These are phyloP conservation scores for Aplysia californica DNA, from an alignment of 1,140 invertebrate genomes.

Conservation along the genomic window DNA sequence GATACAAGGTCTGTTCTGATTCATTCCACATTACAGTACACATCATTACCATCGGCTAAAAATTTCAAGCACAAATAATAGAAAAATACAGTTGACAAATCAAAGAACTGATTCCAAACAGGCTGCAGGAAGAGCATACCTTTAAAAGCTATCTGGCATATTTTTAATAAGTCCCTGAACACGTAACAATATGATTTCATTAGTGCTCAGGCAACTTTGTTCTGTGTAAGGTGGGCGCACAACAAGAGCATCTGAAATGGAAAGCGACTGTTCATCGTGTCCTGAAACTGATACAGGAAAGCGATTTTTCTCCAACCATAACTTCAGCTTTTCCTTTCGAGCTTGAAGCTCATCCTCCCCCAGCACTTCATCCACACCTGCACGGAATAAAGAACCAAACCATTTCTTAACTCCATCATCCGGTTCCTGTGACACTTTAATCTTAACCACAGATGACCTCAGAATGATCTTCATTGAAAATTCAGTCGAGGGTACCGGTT, in stretches of 20 bases:
- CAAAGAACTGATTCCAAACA: constrained; percentile 52
- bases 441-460: constrained; percentile 45
- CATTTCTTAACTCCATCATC: constrained; percentile 39
- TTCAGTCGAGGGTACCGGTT: constrained; percentile 31
- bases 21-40: neutral
- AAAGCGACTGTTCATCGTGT: constrained; percentile 43
- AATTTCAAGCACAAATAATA: neutral
- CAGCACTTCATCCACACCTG: constrained; percentile 27
- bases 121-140: too few relatives aligned
- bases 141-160: too few relatives aligned
- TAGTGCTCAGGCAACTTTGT: constrained; percentile 61
- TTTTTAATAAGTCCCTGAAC: constrained; percentile 65
- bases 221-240: constrained; percentile 61
- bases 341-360: constrained; percentile 48
- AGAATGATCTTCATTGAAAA: constrained; percentile 35
- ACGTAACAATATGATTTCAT: constrained; percentile 65
- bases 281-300: constrained; percentile 52
- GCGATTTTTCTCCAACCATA: constrained; percentile 61
- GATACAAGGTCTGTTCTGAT: neutral
- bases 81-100: constrained; percentile 21
- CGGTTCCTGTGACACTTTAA: constrained; percentile 42
- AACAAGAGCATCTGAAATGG: constrained; percentile 57
- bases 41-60: neutral
- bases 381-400: constrained; percentile 52
- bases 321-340: constrained; percentile 48